phyloP scores from a whole-genome alignment of 2,888 invertebrate species.

The Macrophya annulata region DNA sequence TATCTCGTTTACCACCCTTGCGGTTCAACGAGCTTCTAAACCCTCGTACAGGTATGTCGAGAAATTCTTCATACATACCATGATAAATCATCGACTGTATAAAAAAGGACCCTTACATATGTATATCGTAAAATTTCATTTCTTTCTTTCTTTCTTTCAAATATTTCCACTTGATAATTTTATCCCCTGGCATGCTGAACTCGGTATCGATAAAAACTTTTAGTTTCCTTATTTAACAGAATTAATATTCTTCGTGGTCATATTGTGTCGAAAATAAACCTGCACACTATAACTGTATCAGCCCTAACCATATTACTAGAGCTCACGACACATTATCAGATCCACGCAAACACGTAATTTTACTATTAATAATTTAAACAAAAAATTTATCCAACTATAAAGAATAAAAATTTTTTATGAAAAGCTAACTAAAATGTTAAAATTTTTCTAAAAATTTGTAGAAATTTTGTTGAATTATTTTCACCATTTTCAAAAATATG shows the following conservation, averaged over 20 bases:
- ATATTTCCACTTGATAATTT: neutral
- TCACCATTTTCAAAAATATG: neutral
- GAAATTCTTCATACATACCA: neutral
- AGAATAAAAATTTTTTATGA: neutral
- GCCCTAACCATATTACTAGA: conserved; percentile 31
- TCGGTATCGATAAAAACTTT: neutral
- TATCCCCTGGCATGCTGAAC: neutral
- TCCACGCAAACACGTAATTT: conserved; percentile 46
- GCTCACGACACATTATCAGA: conserved; percentile 44
- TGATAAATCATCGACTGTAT: neutral
- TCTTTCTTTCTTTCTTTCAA: neutral
- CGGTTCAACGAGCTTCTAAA: conserved; percentile 5
- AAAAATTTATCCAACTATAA: neutral
- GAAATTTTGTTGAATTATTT: neutral
- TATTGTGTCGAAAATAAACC: neutral
- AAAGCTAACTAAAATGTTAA: neutral
- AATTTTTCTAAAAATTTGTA: neutral
- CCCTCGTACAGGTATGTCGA: neutral
- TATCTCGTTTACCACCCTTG: neutral
- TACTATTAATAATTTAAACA: neutral
- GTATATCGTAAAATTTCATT: no score
- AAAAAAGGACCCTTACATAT: neutral
- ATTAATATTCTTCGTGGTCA: neutral
- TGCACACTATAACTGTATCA: conserved; percentile 13
- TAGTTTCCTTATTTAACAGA: neutral